Evolutionary conservation across 2,113 vertebrate species (phyloP).

Genomic region (Colistium nudipinnis): DNA sequence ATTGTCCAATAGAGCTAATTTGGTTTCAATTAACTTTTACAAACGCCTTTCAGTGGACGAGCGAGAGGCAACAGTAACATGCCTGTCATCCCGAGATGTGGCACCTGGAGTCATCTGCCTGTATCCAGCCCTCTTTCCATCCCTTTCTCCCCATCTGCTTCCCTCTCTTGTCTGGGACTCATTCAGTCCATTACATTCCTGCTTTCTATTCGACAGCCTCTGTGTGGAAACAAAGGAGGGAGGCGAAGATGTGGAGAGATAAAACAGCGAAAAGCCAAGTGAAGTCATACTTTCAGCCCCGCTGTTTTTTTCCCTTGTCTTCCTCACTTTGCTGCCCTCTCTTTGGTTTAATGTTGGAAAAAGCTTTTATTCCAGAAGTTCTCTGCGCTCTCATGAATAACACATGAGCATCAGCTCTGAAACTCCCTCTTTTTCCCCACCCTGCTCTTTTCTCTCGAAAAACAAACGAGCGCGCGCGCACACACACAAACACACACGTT

Average conservation of each 20-base stretch:
- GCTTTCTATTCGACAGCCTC: conserved; percentile 70
- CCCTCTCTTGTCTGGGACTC: conserved; percentile 53
- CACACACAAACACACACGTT: conserved; percentile 7
- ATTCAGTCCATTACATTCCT: conserved; percentile 65
- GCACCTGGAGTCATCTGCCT: conserved; percentile 20
- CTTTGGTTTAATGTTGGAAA: conserved; percentile 76
- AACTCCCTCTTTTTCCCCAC: conserved; percentile 44
- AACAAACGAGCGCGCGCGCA: neutral
- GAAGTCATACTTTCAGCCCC: conserved; percentile 70
- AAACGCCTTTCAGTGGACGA: conserved; percentile 27
- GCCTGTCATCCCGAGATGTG: conserved; percentile 26
- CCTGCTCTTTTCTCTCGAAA: conserved; percentile 35
- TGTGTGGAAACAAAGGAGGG: conserved; percentile 71
- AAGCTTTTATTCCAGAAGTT: conserved; percentile 80
- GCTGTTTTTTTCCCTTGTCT: conserved; percentile 2
- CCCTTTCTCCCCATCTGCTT: conserved; percentile 14
- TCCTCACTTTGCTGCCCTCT: conserved; percentile 48
- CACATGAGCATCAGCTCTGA: conserved; percentile 69
- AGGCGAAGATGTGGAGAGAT: conserved; percentile 62
- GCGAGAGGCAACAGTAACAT: conserved; percentile 5
- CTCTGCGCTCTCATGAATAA: conserved; percentile 80
- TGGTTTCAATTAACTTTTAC: conserved; percentile 22
- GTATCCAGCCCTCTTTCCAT: neutral
- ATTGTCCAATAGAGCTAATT: conserved; percentile 12
- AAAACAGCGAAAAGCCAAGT: conserved; percentile 68